Evolutionary conservation across 2,797 vertebrate species (phyloP), one percentile per base, ranked within the genome.

Genomic region (Synanceia verrucosa): DNA sequence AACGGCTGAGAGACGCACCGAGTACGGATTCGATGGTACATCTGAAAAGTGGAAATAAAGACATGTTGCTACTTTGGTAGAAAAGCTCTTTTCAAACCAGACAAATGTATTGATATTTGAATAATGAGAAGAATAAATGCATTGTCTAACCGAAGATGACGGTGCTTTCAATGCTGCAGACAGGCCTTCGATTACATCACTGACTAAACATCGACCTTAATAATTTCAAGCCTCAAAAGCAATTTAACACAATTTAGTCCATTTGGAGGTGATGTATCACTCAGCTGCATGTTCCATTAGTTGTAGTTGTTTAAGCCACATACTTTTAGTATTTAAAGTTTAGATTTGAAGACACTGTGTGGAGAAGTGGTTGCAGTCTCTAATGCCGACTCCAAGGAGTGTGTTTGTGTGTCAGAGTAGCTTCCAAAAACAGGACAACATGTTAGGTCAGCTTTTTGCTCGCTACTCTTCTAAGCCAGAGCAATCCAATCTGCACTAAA

Each of bases 1-100:
- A 66, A 98, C 85, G 4, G 97, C 97, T 44, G 96, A 93, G 70
- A 98, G 92, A 36, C 94, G 95, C 28, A 99, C 95, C 0, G 96
- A 97, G 14, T 96, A 96, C 0, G 98, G 97, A 86, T 94, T 98
- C 1, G 98, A 99, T 9, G 98, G 98, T 1, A 99, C 98, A 51
- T 98, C 98, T 99, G 72, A 4, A 85, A 88, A 67, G 19, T 65
- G 18, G 70, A 53, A 51, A 74, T 16, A 19, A 60, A 9, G 23
- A 16, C 11, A 9, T 10, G 18, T 26, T 26, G 6, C 44, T 26
- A 12, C 14, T 23, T 21, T 18, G 23, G 24, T 26, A 19, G 46
- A 28, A 29, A 43, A 16, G 4, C 19, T 46, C 5, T 9, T 31
- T 56, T 41, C 9, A 60, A 52, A 12, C 16, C 9, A 6, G 3